Evolutionary conservation across 1,140 invertebrate species (phyloP).

Genomic region (Stratiolaelaps scimitus): DNA sequence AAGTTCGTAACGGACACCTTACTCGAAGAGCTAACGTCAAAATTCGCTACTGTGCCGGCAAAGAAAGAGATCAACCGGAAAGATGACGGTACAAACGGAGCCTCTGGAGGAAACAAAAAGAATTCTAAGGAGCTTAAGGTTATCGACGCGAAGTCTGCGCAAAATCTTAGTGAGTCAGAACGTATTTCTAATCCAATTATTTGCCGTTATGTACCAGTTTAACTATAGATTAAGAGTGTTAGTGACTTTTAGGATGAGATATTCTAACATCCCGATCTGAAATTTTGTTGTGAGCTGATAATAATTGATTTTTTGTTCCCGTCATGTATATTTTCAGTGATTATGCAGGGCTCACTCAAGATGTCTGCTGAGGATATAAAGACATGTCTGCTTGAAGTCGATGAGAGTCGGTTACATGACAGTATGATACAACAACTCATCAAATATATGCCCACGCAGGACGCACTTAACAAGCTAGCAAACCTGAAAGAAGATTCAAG

Average conservation of each 20-base stretch:
- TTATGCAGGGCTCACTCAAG: constrained; percentile 76
- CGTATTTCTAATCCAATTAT: constrained; percentile 3
- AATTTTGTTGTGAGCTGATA: too few species aligned
- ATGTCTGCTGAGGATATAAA: constrained; percentile 73
- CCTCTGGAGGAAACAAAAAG: constrained; percentile 45
- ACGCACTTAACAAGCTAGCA: constrained; percentile 68
- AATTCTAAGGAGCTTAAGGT: constrained; percentile 83
- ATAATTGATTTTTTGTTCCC: background rate
- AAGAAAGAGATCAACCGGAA: constrained; percentile 30
- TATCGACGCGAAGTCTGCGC: constrained; percentile 77
- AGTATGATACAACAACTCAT: constrained; percentile 41
- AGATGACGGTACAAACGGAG: constrained; percentile 1
- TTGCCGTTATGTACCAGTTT: too few species aligned
- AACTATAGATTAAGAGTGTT: background rate
- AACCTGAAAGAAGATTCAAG: constrained; percentile 61
- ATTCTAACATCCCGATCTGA: too few species aligned
- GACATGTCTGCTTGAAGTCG: constrained; percentile 65
- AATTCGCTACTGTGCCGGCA: constrained; percentile 71
- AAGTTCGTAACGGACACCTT: constrained; percentile 66
- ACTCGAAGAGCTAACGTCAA: constrained; percentile 61
- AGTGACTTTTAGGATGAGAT: background rate
- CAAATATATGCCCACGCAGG: constrained; percentile 73
- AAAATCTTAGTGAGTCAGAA: constrained; percentile 60
- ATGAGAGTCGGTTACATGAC: constrained; percentile 64
- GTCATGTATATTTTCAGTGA: constrained; percentile 45